A percentile compares a stretch with the other conserved stretches of the same genome.
Evolutionary conservation across 2,113 vertebrate species (phyloP).

Genomic region (Sceloporus tristichus): DNA sequence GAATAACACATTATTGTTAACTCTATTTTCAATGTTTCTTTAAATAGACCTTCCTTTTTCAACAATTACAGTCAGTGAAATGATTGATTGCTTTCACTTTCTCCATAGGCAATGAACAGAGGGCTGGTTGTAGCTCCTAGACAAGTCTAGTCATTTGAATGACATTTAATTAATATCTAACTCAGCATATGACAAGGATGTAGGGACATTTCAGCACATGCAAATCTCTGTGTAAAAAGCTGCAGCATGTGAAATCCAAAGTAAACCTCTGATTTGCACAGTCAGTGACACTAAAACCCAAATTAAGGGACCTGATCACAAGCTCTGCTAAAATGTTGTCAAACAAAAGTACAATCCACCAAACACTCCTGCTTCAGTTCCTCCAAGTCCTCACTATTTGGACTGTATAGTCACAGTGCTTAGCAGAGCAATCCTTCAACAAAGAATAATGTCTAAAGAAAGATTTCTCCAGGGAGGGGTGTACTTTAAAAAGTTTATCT

Average conservation of each 20-base stretch:
- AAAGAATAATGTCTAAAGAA: not conserved
- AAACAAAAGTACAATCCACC: not conserved
- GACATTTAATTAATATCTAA: slow-evolving; percentile 38
- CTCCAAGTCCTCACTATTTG: not conserved
- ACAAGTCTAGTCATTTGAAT: slow-evolving; percentile 23
- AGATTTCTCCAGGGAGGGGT: not conserved
- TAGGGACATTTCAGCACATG: not conserved
- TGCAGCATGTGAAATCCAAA: not conserved
- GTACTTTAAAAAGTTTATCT: not conserved
- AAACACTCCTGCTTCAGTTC: not conserved
- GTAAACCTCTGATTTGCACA: not conserved
- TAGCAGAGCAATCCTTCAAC: not conserved
- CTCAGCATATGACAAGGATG: slow-evolving; percentile 16
- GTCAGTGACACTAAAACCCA: not conserved
- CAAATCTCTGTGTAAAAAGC: not conserved
- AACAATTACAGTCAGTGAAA: slow-evolving; percentile 31
- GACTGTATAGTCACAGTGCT: not conserved
- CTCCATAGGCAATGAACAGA: not conserved
- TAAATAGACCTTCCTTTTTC: slow-evolving; percentile 23
- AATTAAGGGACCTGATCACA: not conserved
- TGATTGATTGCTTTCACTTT: slow-evolving; percentile 4
- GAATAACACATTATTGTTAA: slow-evolving; percentile 8
- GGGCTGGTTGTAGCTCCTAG: not conserved
- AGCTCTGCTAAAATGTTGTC: not conserved
- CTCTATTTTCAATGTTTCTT: slow-evolving; percentile 37